phyloP scores from a whole-genome alignment of 2,113 vertebrate species.

The Cyphotilapia sp. region DNA sequence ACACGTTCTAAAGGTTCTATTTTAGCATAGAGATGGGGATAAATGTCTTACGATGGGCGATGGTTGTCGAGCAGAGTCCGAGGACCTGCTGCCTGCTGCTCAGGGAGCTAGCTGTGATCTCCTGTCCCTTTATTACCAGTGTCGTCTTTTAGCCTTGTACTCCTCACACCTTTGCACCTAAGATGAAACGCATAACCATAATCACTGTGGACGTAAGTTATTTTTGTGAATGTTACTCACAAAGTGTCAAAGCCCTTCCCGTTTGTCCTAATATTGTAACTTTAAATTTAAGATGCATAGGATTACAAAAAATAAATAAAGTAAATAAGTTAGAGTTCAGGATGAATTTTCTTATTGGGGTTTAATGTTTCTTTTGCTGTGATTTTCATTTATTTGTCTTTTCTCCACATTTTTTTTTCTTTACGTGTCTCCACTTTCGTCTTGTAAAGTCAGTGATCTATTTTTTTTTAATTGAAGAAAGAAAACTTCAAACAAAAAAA shows the following conservation, averaged over 20 bases:
- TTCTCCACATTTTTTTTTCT: conserved; percentile 39
- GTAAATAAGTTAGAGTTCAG: conserved; percentile 40
- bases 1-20: background rate
- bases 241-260: conserved; percentile 68
- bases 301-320: conserved; percentile 24
- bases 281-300: conserved; percentile 54
- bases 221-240: conserved; percentile 76
- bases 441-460: conserved; percentile 80
- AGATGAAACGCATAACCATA: conserved; percentile 69
- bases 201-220: conserved; percentile 74
- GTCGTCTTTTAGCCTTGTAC: conserved; percentile 57
- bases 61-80: conserved; percentile 42
- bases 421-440: conserved; percentile 66
- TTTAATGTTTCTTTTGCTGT: conserved; percentile 64
- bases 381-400: conserved; percentile 55
- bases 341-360: conserved; percentile 50
- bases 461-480: conserved; percentile 71
- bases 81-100: conserved; percentile 49
- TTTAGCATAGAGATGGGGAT: conserved; percentile 7
- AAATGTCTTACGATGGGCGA: conserved; percentile 47
- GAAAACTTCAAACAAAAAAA: conserved; percentile 60
- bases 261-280: conserved; percentile 66
- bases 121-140: conserved; percentile 56
- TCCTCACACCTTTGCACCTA: conserved; percentile 70
- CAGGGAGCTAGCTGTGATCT: conserved; percentile 72